Percentiles rank a stretch among this genome's conserved stretches.
phyloP scores from a whole-genome alignment of 2,888 invertebrate genomes.

The Drosophila incognita region DNA sequence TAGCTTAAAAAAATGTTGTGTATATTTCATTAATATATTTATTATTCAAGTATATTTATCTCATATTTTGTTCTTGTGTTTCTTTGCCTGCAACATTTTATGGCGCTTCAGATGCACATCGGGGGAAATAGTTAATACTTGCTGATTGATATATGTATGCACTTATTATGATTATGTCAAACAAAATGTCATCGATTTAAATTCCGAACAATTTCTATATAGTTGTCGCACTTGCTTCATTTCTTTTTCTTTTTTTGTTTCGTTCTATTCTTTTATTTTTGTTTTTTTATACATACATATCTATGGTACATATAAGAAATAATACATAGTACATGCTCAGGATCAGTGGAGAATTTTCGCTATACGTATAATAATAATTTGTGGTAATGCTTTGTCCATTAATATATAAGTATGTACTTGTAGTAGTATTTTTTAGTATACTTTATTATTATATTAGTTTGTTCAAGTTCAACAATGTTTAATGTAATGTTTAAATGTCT shows the following conservation, averaged over 20 bases:
- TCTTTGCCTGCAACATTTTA: constrained; percentile 55
- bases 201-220: constrained; percentile 45
- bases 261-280: neutral
- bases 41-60: constrained; percentile 47
- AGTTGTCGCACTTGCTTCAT: constrained; percentile 22
- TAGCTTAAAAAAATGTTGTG: constrained; percentile 49
- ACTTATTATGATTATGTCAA: constrained; percentile 44
- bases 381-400: constrained; percentile 56
- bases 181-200: constrained; percentile 41
- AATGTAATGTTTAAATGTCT: constrained; percentile 37
- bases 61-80: constrained; percentile 23
- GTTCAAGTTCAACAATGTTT: constrained; percentile 72
- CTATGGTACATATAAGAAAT: constrained; percentile 74
- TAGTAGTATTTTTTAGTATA: constrained; percentile 42
- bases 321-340: constrained; percentile 65
- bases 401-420: constrained; percentile 46
- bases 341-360: constrained; percentile 71
- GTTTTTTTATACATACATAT: constrained; percentile 47
- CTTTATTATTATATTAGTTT: constrained; percentile 50
- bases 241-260: constrained; percentile 7
- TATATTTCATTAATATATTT: constrained; percentile 38
- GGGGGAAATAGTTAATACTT: constrained; percentile 71
- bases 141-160: constrained; percentile 54
- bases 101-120: constrained; percentile 60
- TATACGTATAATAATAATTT: constrained; percentile 70